Base-by-base conservation (phyloP, 2,888 invertebrate species). In the Ctenicera cuprea region DNA sequence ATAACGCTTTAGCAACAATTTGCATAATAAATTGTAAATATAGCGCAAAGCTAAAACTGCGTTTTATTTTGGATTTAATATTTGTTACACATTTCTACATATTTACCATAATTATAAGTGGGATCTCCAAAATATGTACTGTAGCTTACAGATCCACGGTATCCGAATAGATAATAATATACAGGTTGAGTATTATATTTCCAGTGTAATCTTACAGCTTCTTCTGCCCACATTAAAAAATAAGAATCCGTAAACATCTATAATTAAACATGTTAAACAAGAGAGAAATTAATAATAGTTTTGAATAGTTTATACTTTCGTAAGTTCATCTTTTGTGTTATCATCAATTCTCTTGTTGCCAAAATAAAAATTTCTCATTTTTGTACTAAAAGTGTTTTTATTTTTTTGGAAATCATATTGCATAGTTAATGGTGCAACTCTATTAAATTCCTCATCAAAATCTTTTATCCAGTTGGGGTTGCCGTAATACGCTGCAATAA, bases 71-170 rank as follows among this genome's bases (percentile, higher is more conserved):
- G n/a, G n/a, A n/a, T n/a, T n/a, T n/a, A n/a, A n/a, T n/a, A n/a
- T n/a, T n/a, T n/a, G 83, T 96, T 95, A 66, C 93, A 93, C 0
- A 94, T 93, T 63, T 95, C 94, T 59, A 8, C 26, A 26, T 26
- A 26, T 26, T 57, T 69, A 70, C 70, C 70, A 18, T 52, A 70
- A 26, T 70, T n/a, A 30, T 54, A 16, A 5, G 12, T 1, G 12
- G 63, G 41, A 12, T 52, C 52, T 22, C 59, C 67, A 33, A 52
- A 63, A 0, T 63, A 8, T 8, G 14, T 33, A 1, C 22, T 33
- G 37, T 38, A 63, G 20, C 63, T 63, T 3, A 26, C 22, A 52
- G 63, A 50, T 0, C 70, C 70, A 12, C 20, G 26, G 38, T 70
- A 70, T 14, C 48, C 62, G 26, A 62, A 70, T 0, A 63, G 4